Evolutionary conservation across 1,140 invertebrate species (phyloP).

Genomic region (Hypsibius dujardini): DNA sequence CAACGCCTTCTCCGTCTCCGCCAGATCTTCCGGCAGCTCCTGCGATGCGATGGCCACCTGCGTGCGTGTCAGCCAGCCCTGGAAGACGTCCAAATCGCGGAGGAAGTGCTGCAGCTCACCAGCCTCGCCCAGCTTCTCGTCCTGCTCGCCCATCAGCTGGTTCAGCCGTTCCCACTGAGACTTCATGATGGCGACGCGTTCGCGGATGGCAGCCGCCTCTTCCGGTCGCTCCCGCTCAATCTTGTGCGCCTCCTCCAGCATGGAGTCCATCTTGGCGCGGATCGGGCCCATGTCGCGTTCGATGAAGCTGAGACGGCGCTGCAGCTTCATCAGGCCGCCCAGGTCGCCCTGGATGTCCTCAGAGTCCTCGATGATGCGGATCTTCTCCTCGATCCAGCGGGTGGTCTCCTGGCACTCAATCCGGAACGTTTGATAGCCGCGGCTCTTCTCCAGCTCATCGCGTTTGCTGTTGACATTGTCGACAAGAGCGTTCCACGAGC

Average conservation of each 20-base stretch:
- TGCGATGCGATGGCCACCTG: conserved; percentile 83
- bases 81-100: conserved; percentile 97
- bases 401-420: conserved; percentile 97
- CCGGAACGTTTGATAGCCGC: conserved; percentile 96
- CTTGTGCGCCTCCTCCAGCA: conserved; percentile 73
- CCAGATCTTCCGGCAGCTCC: conserved; percentile 82
- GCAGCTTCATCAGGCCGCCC: conserved; percentile 55
- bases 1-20: conserved; percentile 87
- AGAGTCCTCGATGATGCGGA: conserved; percentile 40
- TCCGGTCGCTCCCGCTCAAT: conserved; percentile 87
- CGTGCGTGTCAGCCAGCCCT: conserved; percentile 92
- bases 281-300: conserved; percentile 94
- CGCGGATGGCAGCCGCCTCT: conserved; percentile 74
- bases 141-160: conserved; percentile 76
- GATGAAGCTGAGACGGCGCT: conserved; percentile 77
- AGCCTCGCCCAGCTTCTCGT: conserved; percentile 92
- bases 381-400: conserved; percentile 99
- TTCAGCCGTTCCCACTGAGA: conserved; percentile 89
- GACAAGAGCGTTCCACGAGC: conserved; percentile 45
- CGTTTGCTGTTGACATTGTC: conserved; percentile 78
- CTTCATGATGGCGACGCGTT: conserved; percentile 71
- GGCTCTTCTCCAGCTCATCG: conserved; percentile 80
- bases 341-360: conserved; percentile 34
- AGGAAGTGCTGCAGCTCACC: conserved; percentile 95
- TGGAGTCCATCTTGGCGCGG: conserved; percentile 78